phyloP scores from a whole-genome alignment of 2,797 vertebrate genomes.

The Chloroceryle amazona region DNA sequence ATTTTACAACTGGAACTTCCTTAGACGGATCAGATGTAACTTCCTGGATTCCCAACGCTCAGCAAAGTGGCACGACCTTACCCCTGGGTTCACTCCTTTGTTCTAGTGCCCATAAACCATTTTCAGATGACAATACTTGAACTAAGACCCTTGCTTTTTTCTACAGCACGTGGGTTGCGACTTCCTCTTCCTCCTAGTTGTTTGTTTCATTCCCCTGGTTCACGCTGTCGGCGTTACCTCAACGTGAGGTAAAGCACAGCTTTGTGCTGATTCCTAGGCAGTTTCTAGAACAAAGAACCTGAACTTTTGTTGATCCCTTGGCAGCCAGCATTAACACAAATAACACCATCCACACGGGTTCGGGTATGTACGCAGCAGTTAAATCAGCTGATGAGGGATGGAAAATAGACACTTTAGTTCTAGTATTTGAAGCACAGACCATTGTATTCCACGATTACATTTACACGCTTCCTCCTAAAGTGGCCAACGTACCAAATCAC shows the following conservation, averaged over 20 bases:
- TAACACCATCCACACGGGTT: not conserved
- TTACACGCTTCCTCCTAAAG: constrained; percentile 26
- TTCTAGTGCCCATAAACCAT: constrained; percentile 32
- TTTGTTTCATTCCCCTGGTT: constrained; percentile 3
- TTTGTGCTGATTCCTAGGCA: not conserved
- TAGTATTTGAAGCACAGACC: constrained; percentile 16
- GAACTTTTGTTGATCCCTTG: constrained; percentile 5
- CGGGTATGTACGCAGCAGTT: not conserved
- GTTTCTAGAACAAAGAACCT: constrained; percentile 24
- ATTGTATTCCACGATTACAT: constrained; percentile 45
- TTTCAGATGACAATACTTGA: constrained; percentile 38
- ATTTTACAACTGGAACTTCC: constrained; percentile 69
- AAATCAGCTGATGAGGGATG: not conserved
- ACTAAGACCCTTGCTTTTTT: constrained; percentile 61
- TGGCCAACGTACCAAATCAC: not conserved
- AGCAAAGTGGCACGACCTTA: constrained; percentile 21
- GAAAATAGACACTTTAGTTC: constrained; percentile 11
- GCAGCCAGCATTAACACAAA: not conserved
- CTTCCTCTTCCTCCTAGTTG: constrained; percentile 3
- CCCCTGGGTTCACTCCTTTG: not conserved
- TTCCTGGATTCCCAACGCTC: constrained; percentile 41
- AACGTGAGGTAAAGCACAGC: not conserved
- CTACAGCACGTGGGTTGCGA: constrained; percentile 76
- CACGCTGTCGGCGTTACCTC: not conserved
- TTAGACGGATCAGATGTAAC: constrained; percentile 44